Base-by-base conservation (phyloP, 2,888 invertebrate genomes). In the Rhynchonema sp. region DNA sequence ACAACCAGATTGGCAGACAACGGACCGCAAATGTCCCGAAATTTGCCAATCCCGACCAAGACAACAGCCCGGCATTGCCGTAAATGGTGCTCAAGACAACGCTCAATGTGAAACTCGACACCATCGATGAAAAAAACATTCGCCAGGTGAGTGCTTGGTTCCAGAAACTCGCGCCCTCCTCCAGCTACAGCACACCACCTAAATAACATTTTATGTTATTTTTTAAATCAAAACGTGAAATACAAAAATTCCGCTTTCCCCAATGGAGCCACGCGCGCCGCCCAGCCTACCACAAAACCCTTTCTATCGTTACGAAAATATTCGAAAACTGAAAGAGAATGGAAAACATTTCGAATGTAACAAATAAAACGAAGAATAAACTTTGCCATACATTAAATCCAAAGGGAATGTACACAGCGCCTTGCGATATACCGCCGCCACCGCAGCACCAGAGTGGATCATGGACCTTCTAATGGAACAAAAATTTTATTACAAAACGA, bases 111-210 rank as follows among this genome's bases (percentile, higher is more conserved):
- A 98, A 96, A 0, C 90, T 88, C 1, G 91, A 86, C 28, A 92
- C 83, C 72, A 94, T 87, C 0, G 96, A 90, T 0, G 91, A 87
- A 72, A 98, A 90, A 72, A 98, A 88, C 69, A 92, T 92, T 67
- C 91, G 82, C 94, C 94, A 96, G 26, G 94, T 94, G 57, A 98
- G 78, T 61, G 85, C 83, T 74, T 96, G 98, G 74, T 98, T 96
- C 87, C 94, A 98, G 74, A 96, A 96, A 75, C 91, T 92, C 0
- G 94, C 88, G 17, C 96, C 96, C 78, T 98, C 96, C 78, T 98
- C 96, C 63, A 98, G 78, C 62, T 96, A 96, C 23, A 98, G 77
- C 30, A 96, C 91, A 46, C 96, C 96, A 68, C 90, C 87, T 82
- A 71, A 57, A 53, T 58, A 28, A 49, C 6, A 38, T 13, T n/a